Evolutionary conservation across 2,113 vertebrate species (phyloP).

Genomic region (Oophaga pumilio): DNA sequence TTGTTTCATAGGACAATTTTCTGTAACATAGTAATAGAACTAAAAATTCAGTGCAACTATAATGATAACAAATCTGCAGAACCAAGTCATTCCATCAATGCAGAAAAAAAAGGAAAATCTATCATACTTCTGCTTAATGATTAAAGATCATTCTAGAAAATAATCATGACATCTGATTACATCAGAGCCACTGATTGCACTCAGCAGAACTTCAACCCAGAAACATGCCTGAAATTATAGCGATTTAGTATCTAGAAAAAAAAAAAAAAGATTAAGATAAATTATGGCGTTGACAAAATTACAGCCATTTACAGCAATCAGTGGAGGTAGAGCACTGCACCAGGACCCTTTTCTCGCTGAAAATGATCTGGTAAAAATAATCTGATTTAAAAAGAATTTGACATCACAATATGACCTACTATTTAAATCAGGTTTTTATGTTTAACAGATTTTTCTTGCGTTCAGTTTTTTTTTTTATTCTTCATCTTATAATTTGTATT

Average conservation of each 20-base stretch:
- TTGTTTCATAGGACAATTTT: neutral
- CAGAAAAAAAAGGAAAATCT: conserved; percentile 2
- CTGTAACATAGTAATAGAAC: neutral
- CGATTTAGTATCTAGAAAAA: neutral
- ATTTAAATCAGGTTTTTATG: no score
- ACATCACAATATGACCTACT: no score
- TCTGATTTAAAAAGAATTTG: neutral
- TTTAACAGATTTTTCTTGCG: no score
- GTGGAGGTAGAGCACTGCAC: neutral
- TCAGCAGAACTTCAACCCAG: neutral
- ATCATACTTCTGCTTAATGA: conserved; percentile 11
- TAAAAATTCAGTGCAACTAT: neutral
- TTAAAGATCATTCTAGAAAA: neutral
- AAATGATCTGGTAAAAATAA: neutral
- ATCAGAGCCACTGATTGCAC: conserved; percentile 32
- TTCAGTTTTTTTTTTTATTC: no score
- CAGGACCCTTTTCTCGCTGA: neutral
- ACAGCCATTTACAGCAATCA: conserved; percentile 31
- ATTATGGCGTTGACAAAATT: conserved; percentile 25
- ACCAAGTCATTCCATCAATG: neutral
- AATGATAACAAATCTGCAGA: neutral
- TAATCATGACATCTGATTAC: conserved; percentile 26
- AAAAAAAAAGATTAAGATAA: neutral
- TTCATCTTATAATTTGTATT: no score
- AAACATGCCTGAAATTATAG: neutral